phyloP scores from a whole-genome alignment of 2,888 invertebrate species.

The Melangyna quadrimaculata region DNA sequence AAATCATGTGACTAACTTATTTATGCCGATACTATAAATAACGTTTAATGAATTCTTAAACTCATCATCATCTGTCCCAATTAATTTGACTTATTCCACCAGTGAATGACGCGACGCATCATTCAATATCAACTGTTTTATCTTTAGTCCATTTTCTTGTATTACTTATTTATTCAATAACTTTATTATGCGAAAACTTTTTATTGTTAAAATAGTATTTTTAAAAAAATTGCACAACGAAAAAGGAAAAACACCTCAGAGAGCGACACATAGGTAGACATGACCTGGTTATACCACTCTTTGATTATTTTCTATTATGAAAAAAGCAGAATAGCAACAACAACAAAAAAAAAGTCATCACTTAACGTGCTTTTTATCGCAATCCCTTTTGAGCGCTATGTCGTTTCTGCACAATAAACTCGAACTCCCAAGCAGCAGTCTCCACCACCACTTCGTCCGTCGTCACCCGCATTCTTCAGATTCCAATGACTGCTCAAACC shows the following conservation, averaged over 20 bases:
- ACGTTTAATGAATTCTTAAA: too few species aligned
- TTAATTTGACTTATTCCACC: constrained; percentile 26
- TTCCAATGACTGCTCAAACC: background rate
- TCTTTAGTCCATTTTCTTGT: background rate
- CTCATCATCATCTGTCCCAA: background rate
- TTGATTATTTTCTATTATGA: constrained; percentile 55
- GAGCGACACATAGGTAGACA: constrained; percentile 35
- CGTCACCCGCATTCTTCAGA: background rate
- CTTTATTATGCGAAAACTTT: constrained; percentile 35
- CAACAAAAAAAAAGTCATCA: constrained; percentile 45
- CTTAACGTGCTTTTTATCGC: constrained; percentile 56
- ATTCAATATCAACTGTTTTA: constrained; percentile 22
- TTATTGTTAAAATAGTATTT: constrained; percentile 19
- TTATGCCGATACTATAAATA: too few species aligned
- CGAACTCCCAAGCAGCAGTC: background rate
- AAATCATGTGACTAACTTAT: too few species aligned
- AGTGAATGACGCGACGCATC: constrained; percentile 43
- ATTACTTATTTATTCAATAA: constrained; percentile 8
- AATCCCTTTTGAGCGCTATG: constrained; percentile 42
- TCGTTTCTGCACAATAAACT: constrained; percentile 62
- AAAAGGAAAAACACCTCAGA: constrained; percentile 47
- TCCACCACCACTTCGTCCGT: too few species aligned
- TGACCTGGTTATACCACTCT: constrained; percentile 61
- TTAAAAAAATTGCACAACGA: background rate
- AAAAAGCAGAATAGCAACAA: constrained; percentile 3